phyloP scores from a whole-genome alignment of 2,888 invertebrate genomes.

The Orchesellides sinensis region DNA sequence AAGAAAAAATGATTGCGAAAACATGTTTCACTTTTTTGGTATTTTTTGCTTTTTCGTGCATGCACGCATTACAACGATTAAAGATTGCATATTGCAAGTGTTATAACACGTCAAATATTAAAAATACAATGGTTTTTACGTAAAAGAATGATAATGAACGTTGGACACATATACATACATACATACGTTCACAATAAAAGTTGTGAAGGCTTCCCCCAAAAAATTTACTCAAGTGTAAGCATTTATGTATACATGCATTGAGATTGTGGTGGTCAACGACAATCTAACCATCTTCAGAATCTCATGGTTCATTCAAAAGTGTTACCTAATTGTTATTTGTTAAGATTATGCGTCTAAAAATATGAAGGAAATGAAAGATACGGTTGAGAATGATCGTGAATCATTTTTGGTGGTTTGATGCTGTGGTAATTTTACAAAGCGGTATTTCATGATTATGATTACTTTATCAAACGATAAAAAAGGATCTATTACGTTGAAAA shows the following conservation, averaged over 20 bases:
- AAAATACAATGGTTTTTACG: too few relatives aligned
- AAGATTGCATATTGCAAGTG: slow-evolving; percentile 25
- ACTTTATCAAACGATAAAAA: not conserved
- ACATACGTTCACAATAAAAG: too few relatives aligned
- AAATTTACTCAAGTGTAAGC: not conserved
- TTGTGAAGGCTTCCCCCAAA: slow-evolving; percentile 43
- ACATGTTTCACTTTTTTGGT: not conserved
- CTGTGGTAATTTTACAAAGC: not conserved
- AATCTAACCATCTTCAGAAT: slow-evolving; percentile 10
- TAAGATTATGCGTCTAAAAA: not conserved
- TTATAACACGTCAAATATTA: too few relatives aligned
- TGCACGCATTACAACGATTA: slow-evolving; percentile 26
- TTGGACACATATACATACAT: too few relatives aligned
- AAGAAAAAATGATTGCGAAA: slow-evolving; percentile 21
- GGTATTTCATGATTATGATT: not conserved
- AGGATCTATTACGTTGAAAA: not conserved
- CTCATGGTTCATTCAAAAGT: not conserved
- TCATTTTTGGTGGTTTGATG: too few relatives aligned
- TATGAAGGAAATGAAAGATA: slow-evolving; percentile 32
- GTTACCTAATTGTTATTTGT: slow-evolving; percentile 22
- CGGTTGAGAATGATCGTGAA: slow-evolving; percentile 17
- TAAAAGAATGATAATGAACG: too few relatives aligned
- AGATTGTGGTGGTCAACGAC: not conserved
- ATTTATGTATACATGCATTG: not conserved
- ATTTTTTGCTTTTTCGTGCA: not conserved